Percentiles rank a stretch among this genome's conserved stretches.
phyloP scores from a whole-genome alignment of 1,140 invertebrate species.

The Macrotrachela quadricornifera region DNA sequence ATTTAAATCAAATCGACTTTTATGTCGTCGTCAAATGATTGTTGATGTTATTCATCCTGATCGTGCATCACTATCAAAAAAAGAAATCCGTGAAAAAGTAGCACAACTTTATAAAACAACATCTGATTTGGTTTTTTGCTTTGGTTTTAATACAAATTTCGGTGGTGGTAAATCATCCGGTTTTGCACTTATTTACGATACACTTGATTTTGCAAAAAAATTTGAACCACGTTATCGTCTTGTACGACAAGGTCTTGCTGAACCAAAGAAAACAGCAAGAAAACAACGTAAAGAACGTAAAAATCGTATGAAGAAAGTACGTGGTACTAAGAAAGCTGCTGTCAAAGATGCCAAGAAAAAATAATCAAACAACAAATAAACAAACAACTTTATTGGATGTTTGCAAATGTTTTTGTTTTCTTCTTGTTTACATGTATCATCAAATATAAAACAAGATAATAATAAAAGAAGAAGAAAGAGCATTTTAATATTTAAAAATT shows the following conservation, averaged over 20 bases:
- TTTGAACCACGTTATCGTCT: constrained; percentile 96
- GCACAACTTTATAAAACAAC: constrained; percentile 97
- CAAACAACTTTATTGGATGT: too few relatives aligned
- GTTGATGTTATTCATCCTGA: constrained; percentile 91
- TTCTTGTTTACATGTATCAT: too few relatives aligned
- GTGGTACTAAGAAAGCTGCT: constrained; percentile 92
- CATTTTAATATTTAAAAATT: too few relatives aligned
- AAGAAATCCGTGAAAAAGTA: constrained; percentile 81
- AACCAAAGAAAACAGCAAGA: constrained; percentile 58
- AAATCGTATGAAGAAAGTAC: constrained; percentile 99
- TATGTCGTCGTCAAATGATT: constrained; percentile 95
- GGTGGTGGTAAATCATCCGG: constrained; percentile 93
- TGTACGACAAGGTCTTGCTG: constrained; percentile 63
- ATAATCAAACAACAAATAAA: not conserved
- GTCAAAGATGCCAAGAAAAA: constrained; percentile 74
- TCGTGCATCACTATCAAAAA: constrained; percentile 78
- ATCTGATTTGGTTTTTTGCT: constrained; percentile 84
- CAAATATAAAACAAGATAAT: too few relatives aligned
- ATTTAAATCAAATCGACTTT: constrained; percentile 92
- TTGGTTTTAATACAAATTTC: constrained; percentile 88
- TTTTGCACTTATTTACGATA: constrained; percentile 91
- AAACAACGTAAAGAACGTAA: constrained; percentile 99
- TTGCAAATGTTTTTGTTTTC: too few relatives aligned
- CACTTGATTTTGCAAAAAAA: constrained; percentile 87
- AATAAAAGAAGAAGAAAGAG: too few relatives aligned